Evolutionary conservation across 2,888 invertebrate genomes (phyloP).

Genomic region (Corbicula japonica): DNA sequence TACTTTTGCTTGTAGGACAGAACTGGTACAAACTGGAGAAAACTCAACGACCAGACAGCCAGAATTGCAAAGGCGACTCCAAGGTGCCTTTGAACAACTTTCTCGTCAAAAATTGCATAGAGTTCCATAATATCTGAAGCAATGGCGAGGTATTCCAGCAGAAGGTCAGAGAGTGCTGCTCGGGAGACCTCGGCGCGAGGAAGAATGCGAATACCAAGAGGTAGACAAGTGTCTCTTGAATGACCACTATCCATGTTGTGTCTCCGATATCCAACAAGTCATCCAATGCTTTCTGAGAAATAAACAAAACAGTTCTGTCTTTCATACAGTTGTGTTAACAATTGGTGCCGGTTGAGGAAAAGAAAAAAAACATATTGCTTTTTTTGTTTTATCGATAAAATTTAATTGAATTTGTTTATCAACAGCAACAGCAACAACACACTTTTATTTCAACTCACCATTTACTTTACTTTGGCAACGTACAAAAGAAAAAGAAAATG

Average conservation of each 20-base stretch:
- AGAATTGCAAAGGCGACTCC: conserved; percentile 80
- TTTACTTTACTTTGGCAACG: too few relatives aligned
- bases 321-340: too few relatives aligned
- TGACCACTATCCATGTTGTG: conserved; percentile 67
- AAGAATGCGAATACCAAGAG: conserved; percentile 61
- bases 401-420: too few relatives aligned
- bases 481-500: too few relatives aligned
- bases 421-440: too few relatives aligned
- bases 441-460: too few relatives aligned
- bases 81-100: conserved; percentile 74
- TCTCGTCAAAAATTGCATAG: conserved; percentile 73
- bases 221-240: conserved; percentile 69
- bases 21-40: conserved; percentile 83
- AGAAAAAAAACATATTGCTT: too few relatives aligned
- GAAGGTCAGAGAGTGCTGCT: conserved; percentile 80
- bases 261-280: conserved; percentile 37
- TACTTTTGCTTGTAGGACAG: conserved; percentile 59
- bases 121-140: conserved; percentile 81
- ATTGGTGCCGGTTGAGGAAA: too few relatives aligned
- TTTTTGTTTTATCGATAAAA: too few relatives aligned
- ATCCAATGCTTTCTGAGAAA: conserved; percentile 31
- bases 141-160: conserved; percentile 84
- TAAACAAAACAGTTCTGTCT: too few relatives aligned
- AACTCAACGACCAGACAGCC: conserved; percentile 82
- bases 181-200: conserved; percentile 76